phyloP scores from a whole-genome alignment of 2,888 invertebrate species.

The Netelia melanura region DNA sequence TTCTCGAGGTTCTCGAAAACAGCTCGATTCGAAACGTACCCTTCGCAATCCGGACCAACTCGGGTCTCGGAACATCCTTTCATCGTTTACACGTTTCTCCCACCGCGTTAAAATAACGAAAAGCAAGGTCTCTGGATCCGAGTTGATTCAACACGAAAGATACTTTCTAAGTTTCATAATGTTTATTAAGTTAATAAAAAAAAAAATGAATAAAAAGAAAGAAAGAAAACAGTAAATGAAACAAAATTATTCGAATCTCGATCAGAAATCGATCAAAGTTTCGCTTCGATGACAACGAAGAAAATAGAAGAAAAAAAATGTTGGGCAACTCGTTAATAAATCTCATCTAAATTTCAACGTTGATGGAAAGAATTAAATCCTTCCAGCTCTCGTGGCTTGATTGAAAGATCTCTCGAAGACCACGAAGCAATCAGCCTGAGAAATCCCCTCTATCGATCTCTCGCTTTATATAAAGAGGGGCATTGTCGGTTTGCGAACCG shows the following conservation, averaged over 20 bases:
- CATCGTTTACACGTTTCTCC: background rate
- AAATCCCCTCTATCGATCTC: conserved; percentile 16
- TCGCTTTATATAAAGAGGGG: conserved; percentile 8
- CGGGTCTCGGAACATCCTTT: background rate
- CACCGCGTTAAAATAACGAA: background rate
- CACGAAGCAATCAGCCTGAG: background rate
- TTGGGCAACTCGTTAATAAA: background rate
- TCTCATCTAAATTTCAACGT: background rate
- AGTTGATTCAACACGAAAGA: background rate
- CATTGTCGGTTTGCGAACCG: background rate
- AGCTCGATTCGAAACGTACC: conserved; percentile 36
- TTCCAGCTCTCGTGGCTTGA: background rate
- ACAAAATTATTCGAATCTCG: background rate
- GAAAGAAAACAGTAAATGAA: background rate
- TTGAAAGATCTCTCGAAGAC: conserved; percentile 4
- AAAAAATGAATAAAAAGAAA: background rate
- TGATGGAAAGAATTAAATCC: conserved; percentile 1
- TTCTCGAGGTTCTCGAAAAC: conserved; percentile 29
- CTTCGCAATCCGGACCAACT: background rate
- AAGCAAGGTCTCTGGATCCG: background rate
- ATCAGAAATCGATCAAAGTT: background rate
- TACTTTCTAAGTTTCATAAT: too few relatives aligned
- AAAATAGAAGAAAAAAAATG: background rate
- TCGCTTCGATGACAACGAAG: background rate
- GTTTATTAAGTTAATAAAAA: too few relatives aligned